Percentiles rank a stretch among this genome's conserved stretches.
phyloP scores from a whole-genome alignment of 2,888 invertebrate genomes.

The Molorchus minor region DNA sequence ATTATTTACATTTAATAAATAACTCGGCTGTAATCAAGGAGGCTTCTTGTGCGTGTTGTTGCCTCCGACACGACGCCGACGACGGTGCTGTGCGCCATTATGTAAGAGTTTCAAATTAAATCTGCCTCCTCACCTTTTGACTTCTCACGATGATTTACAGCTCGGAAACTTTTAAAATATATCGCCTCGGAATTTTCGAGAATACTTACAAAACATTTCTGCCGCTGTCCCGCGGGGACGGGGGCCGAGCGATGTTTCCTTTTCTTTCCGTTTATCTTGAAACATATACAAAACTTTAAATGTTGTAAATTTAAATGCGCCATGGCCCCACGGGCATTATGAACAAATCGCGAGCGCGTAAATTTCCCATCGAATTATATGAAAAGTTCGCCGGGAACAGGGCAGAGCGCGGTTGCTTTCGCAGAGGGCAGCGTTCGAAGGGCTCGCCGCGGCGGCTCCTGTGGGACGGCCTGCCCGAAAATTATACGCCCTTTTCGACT shows the following conservation, averaged over 20 bases:
- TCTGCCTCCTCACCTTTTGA: slow-evolving; percentile 55
- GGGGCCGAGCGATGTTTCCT: slow-evolving; percentile 20
- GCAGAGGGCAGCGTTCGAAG: slow-evolving; percentile 4
- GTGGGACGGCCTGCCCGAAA: background rate
- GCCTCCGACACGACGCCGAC: too few species aligned
- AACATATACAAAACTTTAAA: slow-evolving; percentile 40
- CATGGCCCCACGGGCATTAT: slow-evolving; percentile 33
- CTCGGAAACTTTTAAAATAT: slow-evolving; percentile 55
- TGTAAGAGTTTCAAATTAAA: slow-evolving; percentile 59
- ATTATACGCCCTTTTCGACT: slow-evolving; percentile 13
- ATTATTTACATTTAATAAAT: slow-evolving; percentile 18
- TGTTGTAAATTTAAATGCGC: slow-evolving; percentile 42
- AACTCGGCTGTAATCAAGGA: slow-evolving; percentile 29
- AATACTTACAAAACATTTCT: slow-evolving; percentile 48
- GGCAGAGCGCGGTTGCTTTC: slow-evolving; percentile 11
- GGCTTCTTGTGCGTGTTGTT: slow-evolving; percentile 20
- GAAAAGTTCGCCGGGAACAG: slow-evolving; percentile 18
- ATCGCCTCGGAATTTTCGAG: slow-evolving; percentile 42
- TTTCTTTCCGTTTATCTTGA: slow-evolving; percentile 30
- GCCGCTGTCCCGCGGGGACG: slow-evolving; percentile 37
- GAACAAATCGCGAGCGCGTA: slow-evolving; percentile 40
- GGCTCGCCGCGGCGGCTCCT: background rate
- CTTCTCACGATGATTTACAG: slow-evolving; percentile 59
- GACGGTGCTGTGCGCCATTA: slow-evolving; percentile 42
- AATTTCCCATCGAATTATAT: slow-evolving; percentile 33